These are phyloP conservation scores for Drosophila pseudotalamancana DNA, from an alignment of 2,888 invertebrate species.

Conservation along the genomic window DNA sequence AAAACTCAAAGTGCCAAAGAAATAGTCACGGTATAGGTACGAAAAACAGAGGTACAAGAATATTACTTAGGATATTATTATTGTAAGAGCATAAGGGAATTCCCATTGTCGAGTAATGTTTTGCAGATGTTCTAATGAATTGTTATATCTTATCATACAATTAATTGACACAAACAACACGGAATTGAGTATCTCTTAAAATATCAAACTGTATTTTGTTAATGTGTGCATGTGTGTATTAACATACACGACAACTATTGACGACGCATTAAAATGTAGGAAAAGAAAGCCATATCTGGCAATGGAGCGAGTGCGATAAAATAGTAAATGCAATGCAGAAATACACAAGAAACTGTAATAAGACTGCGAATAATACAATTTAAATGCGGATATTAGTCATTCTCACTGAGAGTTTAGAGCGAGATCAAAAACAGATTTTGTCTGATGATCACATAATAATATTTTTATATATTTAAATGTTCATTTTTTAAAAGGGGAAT, in stretches of 20 bases:
- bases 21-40: neutral
- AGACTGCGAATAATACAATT: constrained; percentile 30
- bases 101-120: neutral
- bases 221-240: neutral
- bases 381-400: constrained; percentile 55
- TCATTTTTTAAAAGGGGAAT: constrained; percentile 17
- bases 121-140: constrained; percentile 17
- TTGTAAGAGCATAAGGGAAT: neutral
- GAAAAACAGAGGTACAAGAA: neutral
- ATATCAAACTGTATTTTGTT: neutral
- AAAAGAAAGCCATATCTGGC: constrained; percentile 36
- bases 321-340: constrained; percentile 3
- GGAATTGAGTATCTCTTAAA: constrained; percentile 6
- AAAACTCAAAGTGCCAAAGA: neutral
- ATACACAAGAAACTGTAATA: constrained; percentile 25
- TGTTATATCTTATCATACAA: constrained; percentile 25
- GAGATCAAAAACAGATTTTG: constrained; percentile 5
- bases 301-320: constrained; percentile 26
- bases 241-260: neutral
- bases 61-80: neutral
- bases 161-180: constrained; percentile 11
- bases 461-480: constrained; percentile 9
- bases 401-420: neutral
- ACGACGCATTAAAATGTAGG: constrained; percentile 7
- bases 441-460: constrained; percentile 30